Evolutionary conservation across 1,140 invertebrate genomes (phyloP), one percentile per base, ranked within the genome.

Genomic region (Semibalanus balanoides): DNA sequence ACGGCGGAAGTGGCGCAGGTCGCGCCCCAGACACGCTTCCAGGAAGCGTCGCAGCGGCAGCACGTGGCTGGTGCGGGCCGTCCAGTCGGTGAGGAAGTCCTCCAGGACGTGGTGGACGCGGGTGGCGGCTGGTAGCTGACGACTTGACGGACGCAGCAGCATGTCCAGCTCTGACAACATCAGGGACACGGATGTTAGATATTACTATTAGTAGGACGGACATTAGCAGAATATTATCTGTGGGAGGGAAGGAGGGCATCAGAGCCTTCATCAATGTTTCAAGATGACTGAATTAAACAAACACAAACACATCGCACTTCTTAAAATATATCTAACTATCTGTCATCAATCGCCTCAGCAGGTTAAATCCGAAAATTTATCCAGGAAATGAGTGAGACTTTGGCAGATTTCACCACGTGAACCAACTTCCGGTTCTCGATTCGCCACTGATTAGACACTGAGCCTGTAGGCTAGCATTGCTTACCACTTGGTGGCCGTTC

Each of bases 71-170:
- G 79, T 77, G 25, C 81, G 82, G 5, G 80, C 82, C 74, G 84
- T 83, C 85, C 85, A 87, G 0, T 78, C 75, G 0, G 85, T 86
- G 0, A 84, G 80, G 77, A 86, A 86, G 78, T 86, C 85, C 80
- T 86, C 86, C 19, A 86, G 80, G 22, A 86, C 82, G 79, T 86
- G 86, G 77, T 86, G 86, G 11, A 85, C 72, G 3, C 78, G 75
- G 17, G 80, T 78, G 25, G 85, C 85, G 14, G 79, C 78, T 3
- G 85, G 85, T 28, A 86, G 78, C 30, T 31, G 76, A 64, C 75
- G 76, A 43, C 77, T 78, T 19, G 31, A 43, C 74, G 77, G 79
- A 69, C 78, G 79, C 11, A 28, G 31, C 40, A 80, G 73, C 79
- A 82, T 85, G 17, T 83, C 79, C 71, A 80, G 14, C 73, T 82